phyloP scores from a whole-genome alignment of 1,140 invertebrate species.

The Apis dorsata region DNA sequence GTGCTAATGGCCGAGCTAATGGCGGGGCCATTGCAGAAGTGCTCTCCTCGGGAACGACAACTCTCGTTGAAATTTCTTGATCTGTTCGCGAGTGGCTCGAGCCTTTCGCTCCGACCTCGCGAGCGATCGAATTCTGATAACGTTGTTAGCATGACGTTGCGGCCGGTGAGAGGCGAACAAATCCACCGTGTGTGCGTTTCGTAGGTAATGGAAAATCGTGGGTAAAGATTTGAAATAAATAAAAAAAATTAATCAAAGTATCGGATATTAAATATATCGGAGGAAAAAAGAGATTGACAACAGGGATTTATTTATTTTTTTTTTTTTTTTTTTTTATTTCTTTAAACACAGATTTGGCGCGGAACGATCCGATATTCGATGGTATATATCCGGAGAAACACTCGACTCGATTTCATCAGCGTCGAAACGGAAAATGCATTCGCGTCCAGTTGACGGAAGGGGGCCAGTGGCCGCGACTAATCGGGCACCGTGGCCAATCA shows the following conservation, averaged over 20 bases:
- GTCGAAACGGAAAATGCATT: constrained; percentile 3
- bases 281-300: too few relatives aligned
- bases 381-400: background rate
- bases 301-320: too few relatives aligned
- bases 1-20: background rate
- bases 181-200: too few relatives aligned
- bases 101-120: background rate
- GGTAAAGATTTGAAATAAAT: too few relatives aligned
- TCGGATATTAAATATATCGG: too few relatives aligned
- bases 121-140: background rate
- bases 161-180: too few relatives aligned
- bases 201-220: too few relatives aligned
- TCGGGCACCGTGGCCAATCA: constrained; percentile 21
- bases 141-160: background rate
- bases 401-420: constrained; percentile 1
- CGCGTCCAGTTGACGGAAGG: constrained; percentile 2
- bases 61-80: background rate
- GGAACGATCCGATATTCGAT: background rate
- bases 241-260: too few relatives aligned
- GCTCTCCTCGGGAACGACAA: background rate
- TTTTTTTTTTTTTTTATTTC: too few relatives aligned
- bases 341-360: too few relatives aligned
- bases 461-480: background rate
- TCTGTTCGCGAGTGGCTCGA: background rate
- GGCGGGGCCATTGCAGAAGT: background rate